Percentiles rank a stretch among this genome's conserved stretches.
phyloP scores from a whole-genome alignment of 2,113 vertebrate genomes.

The Lota lota region DNA sequence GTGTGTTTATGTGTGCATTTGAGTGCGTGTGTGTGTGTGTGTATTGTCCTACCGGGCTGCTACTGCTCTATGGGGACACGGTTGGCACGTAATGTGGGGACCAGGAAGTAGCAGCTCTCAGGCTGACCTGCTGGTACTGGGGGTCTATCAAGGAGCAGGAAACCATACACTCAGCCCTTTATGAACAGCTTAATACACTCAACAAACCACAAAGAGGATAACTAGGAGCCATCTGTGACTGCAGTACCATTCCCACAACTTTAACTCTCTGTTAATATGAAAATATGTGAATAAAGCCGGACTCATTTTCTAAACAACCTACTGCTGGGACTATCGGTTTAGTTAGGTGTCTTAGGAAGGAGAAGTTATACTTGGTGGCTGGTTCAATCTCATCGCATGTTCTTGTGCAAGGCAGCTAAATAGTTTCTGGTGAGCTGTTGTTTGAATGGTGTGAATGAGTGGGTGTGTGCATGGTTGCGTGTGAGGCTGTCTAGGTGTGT shows the following conservation, averaged over 20 bases:
- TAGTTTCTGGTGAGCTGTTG: no score
- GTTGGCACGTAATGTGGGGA: slow-evolving; percentile 5
- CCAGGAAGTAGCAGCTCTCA: slow-evolving; percentile 35
- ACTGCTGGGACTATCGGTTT: no score
- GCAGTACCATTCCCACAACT: neutral
- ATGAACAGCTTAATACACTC: neutral
- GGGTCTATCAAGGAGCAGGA: slow-evolving; percentile 21
- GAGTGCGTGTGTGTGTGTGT: slow-evolving; percentile 10
- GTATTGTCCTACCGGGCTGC: slow-evolving; percentile 34
- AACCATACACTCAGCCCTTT: neutral
- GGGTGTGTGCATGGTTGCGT: neutral
- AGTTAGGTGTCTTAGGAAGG: no score
- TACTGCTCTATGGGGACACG: no score
- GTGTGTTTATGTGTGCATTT: no score
- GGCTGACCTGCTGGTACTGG: slow-evolving; percentile 31
- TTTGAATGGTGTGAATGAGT: neutral
- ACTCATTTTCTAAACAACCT: no score
- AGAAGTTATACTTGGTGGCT: neutral
- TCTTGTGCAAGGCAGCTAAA: no score
- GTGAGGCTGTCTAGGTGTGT: neutral
- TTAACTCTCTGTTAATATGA: neutral
- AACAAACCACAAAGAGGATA: neutral
- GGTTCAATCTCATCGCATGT: no score
- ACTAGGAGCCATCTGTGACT: neutral
- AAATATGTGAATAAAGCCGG: no score